phyloP scores from a whole-genome alignment of 2,888 invertebrate genomes.

The Pandemis heparana region DNA sequence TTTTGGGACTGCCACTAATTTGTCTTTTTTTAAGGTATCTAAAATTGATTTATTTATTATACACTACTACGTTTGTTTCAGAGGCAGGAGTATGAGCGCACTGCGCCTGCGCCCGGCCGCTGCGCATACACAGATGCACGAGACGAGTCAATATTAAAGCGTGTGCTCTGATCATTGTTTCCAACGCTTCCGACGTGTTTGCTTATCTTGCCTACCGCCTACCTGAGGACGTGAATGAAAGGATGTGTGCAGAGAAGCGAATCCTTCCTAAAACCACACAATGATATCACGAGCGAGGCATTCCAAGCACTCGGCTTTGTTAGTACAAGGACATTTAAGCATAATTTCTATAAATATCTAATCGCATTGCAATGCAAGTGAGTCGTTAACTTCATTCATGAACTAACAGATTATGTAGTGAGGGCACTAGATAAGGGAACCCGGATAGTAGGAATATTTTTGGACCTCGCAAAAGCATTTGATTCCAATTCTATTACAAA shows the following conservation, averaged over 20 bases:
- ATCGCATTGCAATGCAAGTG: conserved; percentile 28
- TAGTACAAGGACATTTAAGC: conserved; percentile 48
- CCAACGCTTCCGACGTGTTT: conserved; percentile 8
- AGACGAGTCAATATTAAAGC: conserved; percentile 9
- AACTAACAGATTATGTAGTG: too few species aligned
- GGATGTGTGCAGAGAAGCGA: conserved; percentile 47
- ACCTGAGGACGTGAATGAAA: conserved; percentile 54
- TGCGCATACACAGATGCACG: neutral
- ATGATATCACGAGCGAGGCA: conserved; percentile 51
- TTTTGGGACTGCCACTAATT: neutral
- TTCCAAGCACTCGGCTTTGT: conserved; percentile 49
- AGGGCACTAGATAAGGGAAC: too few species aligned
- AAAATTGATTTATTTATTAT: too few species aligned
- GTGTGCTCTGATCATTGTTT: conserved; percentile 20
- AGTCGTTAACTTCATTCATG: neutral
- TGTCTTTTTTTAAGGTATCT: too few species aligned
- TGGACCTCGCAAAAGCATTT: too few species aligned
- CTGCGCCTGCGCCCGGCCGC: neutral
- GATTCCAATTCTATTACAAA: too few species aligned
- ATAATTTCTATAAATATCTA: conserved; percentile 20
- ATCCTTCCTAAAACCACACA: conserved; percentile 42
- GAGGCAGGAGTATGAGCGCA: neutral
- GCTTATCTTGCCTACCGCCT: conserved; percentile 48
- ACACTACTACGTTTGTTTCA: too few species aligned
- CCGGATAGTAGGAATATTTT: too few species aligned